Evolutionary conservation across 2,113 vertebrate genomes (phyloP).

Genomic region (Mesitornis unicolor): DNA sequence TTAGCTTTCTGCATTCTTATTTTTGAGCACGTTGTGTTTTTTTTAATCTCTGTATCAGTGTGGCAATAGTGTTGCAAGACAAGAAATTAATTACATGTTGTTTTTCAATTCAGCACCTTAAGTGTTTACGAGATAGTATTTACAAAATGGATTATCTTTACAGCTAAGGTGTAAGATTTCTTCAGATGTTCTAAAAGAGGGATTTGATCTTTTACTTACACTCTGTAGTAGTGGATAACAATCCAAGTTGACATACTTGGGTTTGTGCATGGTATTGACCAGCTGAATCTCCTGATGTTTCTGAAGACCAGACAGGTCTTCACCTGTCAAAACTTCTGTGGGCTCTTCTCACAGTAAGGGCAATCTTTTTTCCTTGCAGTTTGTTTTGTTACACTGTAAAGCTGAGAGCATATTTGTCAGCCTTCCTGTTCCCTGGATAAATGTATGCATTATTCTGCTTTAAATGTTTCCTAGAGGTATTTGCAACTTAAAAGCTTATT

Average conservation of each 20-base stretch:
- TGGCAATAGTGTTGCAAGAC: neutral
- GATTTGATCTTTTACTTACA: neutral
- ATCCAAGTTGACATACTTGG: neutral
- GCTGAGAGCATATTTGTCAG: neutral
- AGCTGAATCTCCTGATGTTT: neutral
- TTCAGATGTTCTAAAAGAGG: neutral
- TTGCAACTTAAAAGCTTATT: neutral
- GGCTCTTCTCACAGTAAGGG: neutral
- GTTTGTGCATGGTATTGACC: neutral
- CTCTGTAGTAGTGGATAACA: neutral
- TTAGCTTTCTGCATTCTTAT: neutral
- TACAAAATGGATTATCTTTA: neutral
- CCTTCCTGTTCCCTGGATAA: neutral
- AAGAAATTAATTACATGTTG: neutral
- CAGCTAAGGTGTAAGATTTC: neutral
- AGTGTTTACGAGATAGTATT: neutral
- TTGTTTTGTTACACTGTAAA: neutral
- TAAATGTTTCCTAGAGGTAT: neutral
- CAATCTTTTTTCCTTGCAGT: neutral
- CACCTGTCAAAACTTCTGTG: neutral
- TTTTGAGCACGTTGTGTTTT: neutral
- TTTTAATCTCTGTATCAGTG: neutral
- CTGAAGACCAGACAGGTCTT: neutral
- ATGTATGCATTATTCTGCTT: neutral
- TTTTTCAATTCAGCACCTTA: neutral